Evolutionary conservation across 2,888 invertebrate species (phyloP).

Genomic region (Platycheirus rosarum): DNA sequence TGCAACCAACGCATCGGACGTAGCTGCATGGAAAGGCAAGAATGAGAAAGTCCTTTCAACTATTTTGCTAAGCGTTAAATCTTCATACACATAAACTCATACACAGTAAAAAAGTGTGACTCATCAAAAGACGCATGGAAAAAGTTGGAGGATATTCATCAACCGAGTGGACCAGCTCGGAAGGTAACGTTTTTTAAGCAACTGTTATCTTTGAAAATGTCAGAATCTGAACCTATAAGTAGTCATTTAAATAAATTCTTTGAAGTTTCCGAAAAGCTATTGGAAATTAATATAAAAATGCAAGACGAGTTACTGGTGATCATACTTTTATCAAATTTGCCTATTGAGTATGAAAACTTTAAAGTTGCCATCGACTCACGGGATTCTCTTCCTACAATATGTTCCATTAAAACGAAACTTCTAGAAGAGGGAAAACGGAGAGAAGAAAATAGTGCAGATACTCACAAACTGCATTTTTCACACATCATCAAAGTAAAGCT

Average conservation of each 20-base stretch:
- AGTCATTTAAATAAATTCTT: too few relatives aligned
- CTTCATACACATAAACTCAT: constrained; percentile 55
- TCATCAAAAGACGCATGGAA: too few relatives aligned
- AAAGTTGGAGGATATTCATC: too few relatives aligned
- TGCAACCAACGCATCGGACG: background rate
- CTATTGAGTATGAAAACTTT: background rate
- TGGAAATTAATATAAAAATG: background rate
- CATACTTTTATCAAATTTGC: background rate
- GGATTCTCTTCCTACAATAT: background rate
- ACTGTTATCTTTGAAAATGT: too few relatives aligned
- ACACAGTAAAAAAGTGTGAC: background rate
- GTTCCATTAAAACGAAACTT: background rate
- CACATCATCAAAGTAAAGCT: constrained; percentile 11
- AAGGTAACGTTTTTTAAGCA: too few relatives aligned
- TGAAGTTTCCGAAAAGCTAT: background rate
- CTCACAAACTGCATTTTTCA: background rate
- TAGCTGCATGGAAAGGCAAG: constrained; percentile 8
- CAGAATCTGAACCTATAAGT: too few relatives aligned
- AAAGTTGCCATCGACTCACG: background rate
- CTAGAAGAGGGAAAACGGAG: background rate
- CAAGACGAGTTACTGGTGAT: background rate
- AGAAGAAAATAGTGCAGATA: background rate
- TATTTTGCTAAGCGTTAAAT: constrained; percentile 43
- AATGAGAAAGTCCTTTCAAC: constrained; percentile 42
- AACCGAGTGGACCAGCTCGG: too few relatives aligned